Evolutionary conservation across 2,113 vertebrate genomes (phyloP).

Genomic region (Pleuronectes platessa): DNA sequence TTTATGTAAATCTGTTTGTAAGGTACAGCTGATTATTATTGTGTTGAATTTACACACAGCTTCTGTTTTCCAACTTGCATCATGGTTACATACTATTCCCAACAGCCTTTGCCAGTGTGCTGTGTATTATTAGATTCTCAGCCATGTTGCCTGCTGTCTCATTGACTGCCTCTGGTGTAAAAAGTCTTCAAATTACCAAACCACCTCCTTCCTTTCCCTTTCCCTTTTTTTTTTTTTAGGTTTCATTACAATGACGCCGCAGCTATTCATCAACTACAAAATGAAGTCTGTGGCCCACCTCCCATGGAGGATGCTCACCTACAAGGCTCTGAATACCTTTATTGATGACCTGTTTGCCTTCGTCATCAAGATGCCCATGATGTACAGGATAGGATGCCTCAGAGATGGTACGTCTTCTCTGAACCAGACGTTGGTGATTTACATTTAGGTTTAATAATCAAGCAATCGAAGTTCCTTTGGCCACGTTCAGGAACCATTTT

Average conservation of each 20-base stretch:
- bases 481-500: background rate
- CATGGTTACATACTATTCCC: slow-evolving; percentile 57
- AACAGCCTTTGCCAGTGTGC: slow-evolving; percentile 18
- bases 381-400: slow-evolving; percentile 97
- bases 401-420: slow-evolving; percentile 85
- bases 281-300: slow-evolving; percentile 96
- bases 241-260: slow-evolving; percentile 96
- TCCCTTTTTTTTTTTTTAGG: slow-evolving; percentile 67
- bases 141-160: slow-evolving; percentile 10
- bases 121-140: slow-evolving; percentile 45
- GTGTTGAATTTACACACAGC: background rate
- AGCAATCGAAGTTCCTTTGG: background rate
- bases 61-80: slow-evolving; percentile 57
- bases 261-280: slow-evolving; percentile 98
- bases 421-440: background rate
- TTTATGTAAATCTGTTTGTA: slow-evolving; percentile 9
- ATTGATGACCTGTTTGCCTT: slow-evolving; percentile 97
- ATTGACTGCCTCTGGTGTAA: slow-evolving; percentile 4
- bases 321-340: slow-evolving; percentile 97
- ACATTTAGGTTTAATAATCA: background rate
- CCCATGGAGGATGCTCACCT: slow-evolving; percentile 97
- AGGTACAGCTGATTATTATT: slow-evolving; percentile 4
- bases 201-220: background rate
- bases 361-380: slow-evolving; percentile 98
- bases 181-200: slow-evolving; percentile 33